Percentiles rank a stretch among this genome's conserved stretches.
Evolutionary conservation across 2,888 invertebrate genomes (phyloP).

Genomic region (Drosophila mercatorum): DNA sequence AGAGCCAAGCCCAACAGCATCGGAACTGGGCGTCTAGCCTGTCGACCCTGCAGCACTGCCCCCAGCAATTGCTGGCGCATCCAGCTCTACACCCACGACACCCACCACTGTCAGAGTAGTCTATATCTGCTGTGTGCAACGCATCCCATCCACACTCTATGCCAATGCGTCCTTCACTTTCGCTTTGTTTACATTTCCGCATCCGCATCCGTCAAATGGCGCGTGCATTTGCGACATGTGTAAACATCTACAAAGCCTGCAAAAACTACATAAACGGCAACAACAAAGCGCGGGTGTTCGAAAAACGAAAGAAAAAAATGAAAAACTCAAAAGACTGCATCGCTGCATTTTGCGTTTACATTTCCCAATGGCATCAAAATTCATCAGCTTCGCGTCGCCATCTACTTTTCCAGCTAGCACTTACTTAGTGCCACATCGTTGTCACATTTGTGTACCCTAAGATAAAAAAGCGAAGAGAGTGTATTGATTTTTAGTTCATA

Average conservation of each 20-base stretch:
- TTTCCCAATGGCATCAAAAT: constrained; percentile 58
- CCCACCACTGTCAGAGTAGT: neutral
- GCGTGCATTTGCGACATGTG: constrained; percentile 70
- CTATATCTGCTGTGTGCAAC: neutral
- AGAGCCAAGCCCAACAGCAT: constrained; percentile 66
- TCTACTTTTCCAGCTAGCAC: constrained; percentile 21
- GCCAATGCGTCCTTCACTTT: constrained; percentile 49
- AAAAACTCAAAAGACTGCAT: constrained; percentile 43
- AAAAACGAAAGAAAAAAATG: neutral
- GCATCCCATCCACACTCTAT: constrained; percentile 12
- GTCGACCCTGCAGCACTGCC: constrained; percentile 44
- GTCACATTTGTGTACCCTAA: constrained; percentile 5
- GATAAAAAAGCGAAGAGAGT: neutral
- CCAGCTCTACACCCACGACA: neutral
- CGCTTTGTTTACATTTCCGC: constrained; percentile 60
- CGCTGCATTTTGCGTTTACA: constrained; percentile 52
- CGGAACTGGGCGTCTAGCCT: constrained; percentile 50
- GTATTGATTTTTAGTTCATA: neutral
- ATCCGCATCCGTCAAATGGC: constrained; percentile 61
- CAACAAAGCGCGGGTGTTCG: constrained; percentile 7
- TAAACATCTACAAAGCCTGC: constrained; percentile 44
- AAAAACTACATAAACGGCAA: constrained; percentile 19
- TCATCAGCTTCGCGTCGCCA: constrained; percentile 26
- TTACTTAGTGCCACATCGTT: constrained; percentile 15
- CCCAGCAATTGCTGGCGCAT: neutral